A percentile compares a stretch with the other conserved stretches of the same genome.
Evolutionary conservation across 2,888 invertebrate genomes (phyloP).

Genomic region (Deilephila porcellus): DNA sequence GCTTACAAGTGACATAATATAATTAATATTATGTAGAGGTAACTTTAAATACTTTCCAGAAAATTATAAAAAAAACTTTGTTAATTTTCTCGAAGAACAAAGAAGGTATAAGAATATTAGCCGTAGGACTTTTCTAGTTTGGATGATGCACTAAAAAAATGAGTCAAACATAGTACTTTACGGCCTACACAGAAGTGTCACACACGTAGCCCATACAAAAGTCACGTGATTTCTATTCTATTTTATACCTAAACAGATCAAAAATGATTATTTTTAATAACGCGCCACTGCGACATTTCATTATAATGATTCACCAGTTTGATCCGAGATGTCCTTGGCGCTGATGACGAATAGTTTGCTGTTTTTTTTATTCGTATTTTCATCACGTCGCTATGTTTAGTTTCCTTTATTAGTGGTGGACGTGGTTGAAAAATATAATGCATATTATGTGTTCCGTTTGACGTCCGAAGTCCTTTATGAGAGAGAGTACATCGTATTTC

Average conservation of each 20-base stretch:
- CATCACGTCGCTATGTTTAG: conserved; percentile 23
- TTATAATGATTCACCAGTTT: conserved; percentile 28
- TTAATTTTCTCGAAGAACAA: no score
- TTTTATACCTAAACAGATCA: conserved; percentile 1
- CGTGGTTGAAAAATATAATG: conserved; percentile 7
- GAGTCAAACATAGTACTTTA: not conserved
- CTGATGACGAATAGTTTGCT: conserved; percentile 28
- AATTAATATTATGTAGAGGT: no score
- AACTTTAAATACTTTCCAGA: no score
- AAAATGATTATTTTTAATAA: conserved; percentile 15
- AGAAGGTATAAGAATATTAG: no score
- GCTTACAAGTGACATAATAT: no score
- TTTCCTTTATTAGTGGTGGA: conserved; percentile 24
- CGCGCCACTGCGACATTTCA: conserved; percentile 14
- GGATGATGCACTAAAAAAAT: no score
- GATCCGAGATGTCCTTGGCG: conserved; percentile 29
- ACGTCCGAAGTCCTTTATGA: not conserved
- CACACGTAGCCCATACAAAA: not conserved
- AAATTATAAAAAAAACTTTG: no score
- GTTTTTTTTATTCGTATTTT: conserved; percentile 25
- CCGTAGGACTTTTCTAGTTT: no score
- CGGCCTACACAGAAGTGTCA: not conserved
- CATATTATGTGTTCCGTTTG: not conserved
- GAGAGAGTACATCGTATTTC: not conserved
- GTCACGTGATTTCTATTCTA: not conserved